Evolutionary conservation across 1,140 invertebrate species (phyloP).

Genomic region (Belonocnema kinseyi): DNA sequence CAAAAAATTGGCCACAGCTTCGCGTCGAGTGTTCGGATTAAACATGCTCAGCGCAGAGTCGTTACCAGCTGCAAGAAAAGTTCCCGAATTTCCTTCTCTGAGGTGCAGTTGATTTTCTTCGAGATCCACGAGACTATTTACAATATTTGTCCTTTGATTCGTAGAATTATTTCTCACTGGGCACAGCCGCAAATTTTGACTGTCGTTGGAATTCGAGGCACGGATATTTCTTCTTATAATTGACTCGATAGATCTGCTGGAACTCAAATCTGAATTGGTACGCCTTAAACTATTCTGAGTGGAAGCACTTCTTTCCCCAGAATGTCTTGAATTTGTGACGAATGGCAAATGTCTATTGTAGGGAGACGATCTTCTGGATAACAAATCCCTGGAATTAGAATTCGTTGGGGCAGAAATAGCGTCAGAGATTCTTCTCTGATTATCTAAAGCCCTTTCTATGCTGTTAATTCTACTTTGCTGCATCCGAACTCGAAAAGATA

Average conservation of each 20-base stretch:
- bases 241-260: constrained; percentile 37
- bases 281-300: constrained; percentile 37
- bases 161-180: constrained; percentile 22
- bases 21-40: constrained; percentile 12
- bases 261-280: constrained; percentile 40
- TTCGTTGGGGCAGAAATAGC: constrained; percentile 12
- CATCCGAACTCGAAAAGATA: constrained; percentile 52
- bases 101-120: neutral
- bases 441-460: constrained; percentile 48
- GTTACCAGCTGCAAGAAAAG: neutral
- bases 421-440: constrained; percentile 28
- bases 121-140: neutral
- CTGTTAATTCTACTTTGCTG: constrained; percentile 54
- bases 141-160: neutral
- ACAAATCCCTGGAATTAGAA: constrained; percentile 35
- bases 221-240: neutral
- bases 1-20: constrained; percentile 1
- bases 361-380: constrained; percentile 46
- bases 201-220: neutral
- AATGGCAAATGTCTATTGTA: constrained; percentile 57
- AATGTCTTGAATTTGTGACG: constrained; percentile 42
- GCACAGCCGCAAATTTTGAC: neutral
- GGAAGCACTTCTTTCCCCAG: constrained; percentile 15
- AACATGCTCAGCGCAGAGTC: neutral
- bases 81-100: neutral